Conservation (phyloP, 2,888 invertebrate species). For the Lathronympha strigana region DNA sequence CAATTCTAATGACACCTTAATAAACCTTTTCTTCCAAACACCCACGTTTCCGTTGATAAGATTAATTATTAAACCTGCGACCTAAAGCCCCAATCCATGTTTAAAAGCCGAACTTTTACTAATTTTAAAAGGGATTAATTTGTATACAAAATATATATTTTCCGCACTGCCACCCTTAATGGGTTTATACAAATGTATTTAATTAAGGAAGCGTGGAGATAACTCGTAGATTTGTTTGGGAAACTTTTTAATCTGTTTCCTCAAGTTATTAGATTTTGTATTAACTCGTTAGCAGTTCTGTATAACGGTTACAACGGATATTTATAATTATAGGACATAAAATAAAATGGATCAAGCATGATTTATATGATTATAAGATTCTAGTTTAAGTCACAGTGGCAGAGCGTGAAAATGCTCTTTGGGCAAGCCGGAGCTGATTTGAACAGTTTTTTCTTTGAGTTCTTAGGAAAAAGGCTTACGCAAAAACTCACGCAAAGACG, state of each 20-base stretch:
- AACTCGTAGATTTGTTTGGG: constrained; percentile 1
- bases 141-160: constrained; percentile 36
- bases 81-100: constrained; percentile 22
- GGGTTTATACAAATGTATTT: constrained; percentile 17
- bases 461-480: too few relatives aligned
- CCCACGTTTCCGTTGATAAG: constrained; percentile 8
- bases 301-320: neutral
- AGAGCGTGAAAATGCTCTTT: too few relatives aligned
- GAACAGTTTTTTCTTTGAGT: too few relatives aligned
- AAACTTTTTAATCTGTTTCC: neutral
- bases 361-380: too few relatives aligned
- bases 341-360: too few relatives aligned
- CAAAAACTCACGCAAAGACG: too few relatives aligned
- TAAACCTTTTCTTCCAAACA: too few relatives aligned
- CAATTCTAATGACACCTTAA: too few relatives aligned
- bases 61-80: constrained; percentile 27
- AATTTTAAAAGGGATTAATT: constrained; percentile 36
- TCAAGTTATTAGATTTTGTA: neutral
- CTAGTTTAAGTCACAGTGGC: too few relatives aligned
- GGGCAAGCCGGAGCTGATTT: too few relatives aligned
- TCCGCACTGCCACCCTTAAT: constrained; percentile 37
- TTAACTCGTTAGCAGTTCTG: neutral
- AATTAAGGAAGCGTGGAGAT: constrained; percentile 44
- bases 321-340: too few relatives aligned
- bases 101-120: constrained; percentile 29